Evolutionary conservation across 2,797 vertebrate genomes (phyloP).

Genomic region (Perodicticus potto): DNA sequence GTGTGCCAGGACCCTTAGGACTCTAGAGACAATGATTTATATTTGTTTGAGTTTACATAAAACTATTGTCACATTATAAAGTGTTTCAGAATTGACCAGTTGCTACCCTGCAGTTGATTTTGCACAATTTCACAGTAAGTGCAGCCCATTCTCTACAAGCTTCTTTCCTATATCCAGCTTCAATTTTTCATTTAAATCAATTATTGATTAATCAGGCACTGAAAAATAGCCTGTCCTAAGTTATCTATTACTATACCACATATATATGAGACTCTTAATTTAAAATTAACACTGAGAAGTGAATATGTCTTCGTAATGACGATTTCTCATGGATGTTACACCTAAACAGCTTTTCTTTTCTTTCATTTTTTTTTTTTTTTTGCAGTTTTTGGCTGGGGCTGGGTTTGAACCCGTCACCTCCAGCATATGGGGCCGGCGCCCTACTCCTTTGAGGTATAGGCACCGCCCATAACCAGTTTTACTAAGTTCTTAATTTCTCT

Average conservation of each 20-base stretch:
- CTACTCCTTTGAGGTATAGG: too few relatives aligned
- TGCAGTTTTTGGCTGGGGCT: too few relatives aligned
- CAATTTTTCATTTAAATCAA: slow-evolving; percentile 66
- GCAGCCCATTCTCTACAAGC: neutral
- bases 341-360: slow-evolving; percentile 55
- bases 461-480: neutral
- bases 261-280: slow-evolving; percentile 60
- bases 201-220: slow-evolving; percentile 70
- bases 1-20: slow-evolving; percentile 58
- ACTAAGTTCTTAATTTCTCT: slow-evolving; percentile 44
- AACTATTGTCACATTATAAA: slow-evolving; percentile 50
- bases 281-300: slow-evolving; percentile 46
- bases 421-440: too few relatives aligned
- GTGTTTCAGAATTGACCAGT: slow-evolving; percentile 61
- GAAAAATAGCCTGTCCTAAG: slow-evolving; percentile 58
- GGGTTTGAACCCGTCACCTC: too few relatives aligned
- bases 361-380: too few relatives aligned
- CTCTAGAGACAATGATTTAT: slow-evolving; percentile 72
- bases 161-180: slow-evolving; percentile 45
- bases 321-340: slow-evolving; percentile 34
- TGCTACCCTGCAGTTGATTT: slow-evolving; percentile 44
- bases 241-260: slow-evolving; percentile 46
- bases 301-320: slow-evolving; percentile 67
- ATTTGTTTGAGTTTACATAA: slow-evolving; percentile 69
- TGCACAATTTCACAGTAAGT: slow-evolving; percentile 48